Percentiles rank a stretch among this genome's conserved stretches.
These are phyloP conservation scores for Fundulus diaphanus DNA, from an alignment of 2,797 vertebrate species.

Conservation along the genomic window DNA sequence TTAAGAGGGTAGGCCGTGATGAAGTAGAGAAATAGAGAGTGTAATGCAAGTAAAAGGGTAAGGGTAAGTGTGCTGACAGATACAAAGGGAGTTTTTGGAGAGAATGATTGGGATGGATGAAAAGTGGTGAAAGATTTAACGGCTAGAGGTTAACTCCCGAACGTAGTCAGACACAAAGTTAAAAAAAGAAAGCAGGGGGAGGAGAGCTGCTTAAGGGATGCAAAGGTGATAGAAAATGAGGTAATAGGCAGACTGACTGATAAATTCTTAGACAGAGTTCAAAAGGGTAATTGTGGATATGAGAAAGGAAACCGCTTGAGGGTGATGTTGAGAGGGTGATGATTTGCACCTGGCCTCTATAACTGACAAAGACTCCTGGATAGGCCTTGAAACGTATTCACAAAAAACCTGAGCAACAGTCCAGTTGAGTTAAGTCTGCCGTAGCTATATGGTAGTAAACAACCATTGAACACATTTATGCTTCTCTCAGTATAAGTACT, in stretches of 20 bases:
- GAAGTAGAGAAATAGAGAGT: constrained; percentile 58
- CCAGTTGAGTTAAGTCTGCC: too few relatives aligned
- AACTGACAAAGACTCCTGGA: too few relatives aligned
- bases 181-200: constrained; percentile 36
- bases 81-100: constrained; percentile 63
- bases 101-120: constrained; percentile 55
- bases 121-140: constrained; percentile 31
- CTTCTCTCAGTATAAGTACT: neutral
- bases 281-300: constrained; percentile 55
- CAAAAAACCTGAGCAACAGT: too few relatives aligned
- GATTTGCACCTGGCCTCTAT: too few relatives aligned
- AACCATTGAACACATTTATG: neutral
- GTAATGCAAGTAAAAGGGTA: constrained; percentile 65
- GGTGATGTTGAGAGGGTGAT: constrained; percentile 14
- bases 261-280: constrained; percentile 34
- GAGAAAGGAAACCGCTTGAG: constrained; percentile 28
- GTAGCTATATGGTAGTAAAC: constrained; percentile 1
- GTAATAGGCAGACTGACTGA: constrained; percentile 36
- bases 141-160: constrained; percentile 50
- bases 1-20: constrained; percentile 71
- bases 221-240: constrained; percentile 37
- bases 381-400: too few relatives aligned
- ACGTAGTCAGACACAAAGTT: constrained; percentile 38
- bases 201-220: neutral
- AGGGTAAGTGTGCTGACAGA: constrained; percentile 70